Percentiles rank a stretch among this genome's conserved stretches.
These are phyloP conservation scores for Philopedon plagiatum DNA, from an alignment of 2,888 invertebrate genomes.

Conservation along the genomic window DNA sequence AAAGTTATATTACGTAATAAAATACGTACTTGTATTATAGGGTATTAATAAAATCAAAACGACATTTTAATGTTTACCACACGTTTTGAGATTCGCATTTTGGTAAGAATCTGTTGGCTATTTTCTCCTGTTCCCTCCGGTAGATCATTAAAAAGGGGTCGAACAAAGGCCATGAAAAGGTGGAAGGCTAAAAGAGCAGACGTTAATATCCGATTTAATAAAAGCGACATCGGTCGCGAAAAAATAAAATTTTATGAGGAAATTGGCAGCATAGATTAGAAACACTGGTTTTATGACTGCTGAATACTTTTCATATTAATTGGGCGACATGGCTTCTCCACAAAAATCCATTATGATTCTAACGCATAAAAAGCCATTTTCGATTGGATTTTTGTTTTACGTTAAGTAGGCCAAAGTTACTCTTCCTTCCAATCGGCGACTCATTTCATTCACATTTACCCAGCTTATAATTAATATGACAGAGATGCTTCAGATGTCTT, in stretches of 20 bases:
- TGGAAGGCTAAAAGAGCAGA: constrained; percentile 15
- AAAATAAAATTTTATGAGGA: constrained; percentile 20
- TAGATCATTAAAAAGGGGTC: background rate
- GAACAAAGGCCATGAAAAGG: constrained; percentile 15
- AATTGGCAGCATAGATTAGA: constrained; percentile 10
- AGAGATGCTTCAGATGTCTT: no score
- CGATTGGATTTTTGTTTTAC: no score
- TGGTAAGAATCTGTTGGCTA: background rate
- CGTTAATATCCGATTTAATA: constrained; percentile 38
- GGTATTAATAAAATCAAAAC: background rate
- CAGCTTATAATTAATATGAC: no score
- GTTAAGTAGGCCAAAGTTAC: no score
- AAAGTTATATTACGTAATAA: no score
- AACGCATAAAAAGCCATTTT: no score
- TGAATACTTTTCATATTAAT: background rate
- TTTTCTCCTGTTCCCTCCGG: background rate
- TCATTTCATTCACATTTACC: no score
- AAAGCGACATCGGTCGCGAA: constrained; percentile 6
- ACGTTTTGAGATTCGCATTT: background rate
- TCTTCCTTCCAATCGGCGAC: no score
- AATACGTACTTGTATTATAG: no score
- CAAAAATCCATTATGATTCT: background rate
- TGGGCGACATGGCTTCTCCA: background rate
- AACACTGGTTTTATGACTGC: background rate
- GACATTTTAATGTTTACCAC: background rate